Base-by-base conservation (phyloP, 2,888 invertebrate species). In the Dione vanillae region DNA sequence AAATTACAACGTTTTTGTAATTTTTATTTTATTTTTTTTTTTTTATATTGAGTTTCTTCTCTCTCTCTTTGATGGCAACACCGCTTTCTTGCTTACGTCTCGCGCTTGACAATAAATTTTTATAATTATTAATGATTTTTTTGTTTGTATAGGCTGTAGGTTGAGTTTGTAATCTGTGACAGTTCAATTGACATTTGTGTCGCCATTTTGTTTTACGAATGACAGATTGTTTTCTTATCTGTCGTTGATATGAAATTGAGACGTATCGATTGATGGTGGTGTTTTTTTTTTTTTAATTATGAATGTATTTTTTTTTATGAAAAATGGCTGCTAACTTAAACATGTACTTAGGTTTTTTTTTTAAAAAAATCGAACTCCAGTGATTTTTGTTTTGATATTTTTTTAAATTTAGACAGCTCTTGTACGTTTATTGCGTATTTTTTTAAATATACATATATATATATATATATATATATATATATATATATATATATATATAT, bases 1-100 rank as follows among this genome's bases (percentile, higher is more conserved):
- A 85, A 27, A 86, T 84, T 85, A 84, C 83, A 66, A 77, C n/a
- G 83, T 80, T 49, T 56, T 83, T 77, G 73, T 68, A 72, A 77
- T 76, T 74, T 79, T 61, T 67, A 78, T 82, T 19, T 51, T 12
- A 12, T 19, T 27, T n/a, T 35, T 83, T 82, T 82, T 85, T 82
- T n/a, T n/a, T n/a, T n/a, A n/a, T n/a, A n/a, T n/a, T n/a, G n/a
- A n/a, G n/a, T n/a, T n/a, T n/a, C n/a, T n/a, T n/a, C n/a, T n/a
- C n/a, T n/a, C n/a, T n/a, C n/a, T n/a, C n/a, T n/a, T n/a, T 82
- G 59, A 68, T 76, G 74, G 73, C 77, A 76, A 76, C 78, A 74
- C 78, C 79, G 79, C 79, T 76, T 72, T 61, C 16, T 49, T 47
- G 54, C 64, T 65, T 27, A 40, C 66, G 69, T 72, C 16, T 69